Conservation (phyloP, 2,797 vertebrate genomes). For the Valencia hispanica region DNA sequence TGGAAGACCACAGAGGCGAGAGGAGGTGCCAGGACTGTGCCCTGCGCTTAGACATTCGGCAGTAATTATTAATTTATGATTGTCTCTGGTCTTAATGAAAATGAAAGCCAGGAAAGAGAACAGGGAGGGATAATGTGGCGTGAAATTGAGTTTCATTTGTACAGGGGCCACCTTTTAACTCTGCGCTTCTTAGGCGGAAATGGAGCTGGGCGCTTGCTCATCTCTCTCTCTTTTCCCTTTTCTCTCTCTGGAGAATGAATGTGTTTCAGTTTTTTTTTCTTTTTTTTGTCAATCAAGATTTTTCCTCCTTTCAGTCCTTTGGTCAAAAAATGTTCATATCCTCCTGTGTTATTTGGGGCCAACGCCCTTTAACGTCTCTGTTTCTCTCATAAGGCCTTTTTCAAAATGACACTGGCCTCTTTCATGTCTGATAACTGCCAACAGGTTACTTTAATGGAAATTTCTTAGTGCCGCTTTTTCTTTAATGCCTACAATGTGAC, state of each 20-base stretch:
- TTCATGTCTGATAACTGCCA: conserved; percentile 75
- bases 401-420: conserved; percentile 65
- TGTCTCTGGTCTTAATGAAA: conserved; percentile 99
- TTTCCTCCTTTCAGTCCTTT: conserved; percentile 53
- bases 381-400: conserved; percentile 70
- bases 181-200: conserved; percentile 88
- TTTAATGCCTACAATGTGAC: conserved; percentile 65
- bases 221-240: neutral
- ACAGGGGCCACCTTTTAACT: conserved; percentile 93
- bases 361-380: conserved; percentile 71
- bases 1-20: conserved; percentile 90
- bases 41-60: conserved; percentile 99
- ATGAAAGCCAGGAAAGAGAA: conserved; percentile 99
- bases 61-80: conserved; percentile 99
- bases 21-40: conserved; percentile 86
- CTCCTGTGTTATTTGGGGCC: conserved; percentile 74
- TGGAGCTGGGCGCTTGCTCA: conserved; percentile 77
- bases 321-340: conserved; percentile 65
- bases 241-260: conserved; percentile 60
- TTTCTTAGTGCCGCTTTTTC: conserved; percentile 45
- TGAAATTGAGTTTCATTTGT: conserved; percentile 99
- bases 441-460: conserved; percentile 74
- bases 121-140: conserved; percentile 99
- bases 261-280: conserved; percentile 42
- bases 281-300: conserved; percentile 21